Conservation (phyloP, 2,888 invertebrate genomes). For the Dicroscelio sp. region DNA sequence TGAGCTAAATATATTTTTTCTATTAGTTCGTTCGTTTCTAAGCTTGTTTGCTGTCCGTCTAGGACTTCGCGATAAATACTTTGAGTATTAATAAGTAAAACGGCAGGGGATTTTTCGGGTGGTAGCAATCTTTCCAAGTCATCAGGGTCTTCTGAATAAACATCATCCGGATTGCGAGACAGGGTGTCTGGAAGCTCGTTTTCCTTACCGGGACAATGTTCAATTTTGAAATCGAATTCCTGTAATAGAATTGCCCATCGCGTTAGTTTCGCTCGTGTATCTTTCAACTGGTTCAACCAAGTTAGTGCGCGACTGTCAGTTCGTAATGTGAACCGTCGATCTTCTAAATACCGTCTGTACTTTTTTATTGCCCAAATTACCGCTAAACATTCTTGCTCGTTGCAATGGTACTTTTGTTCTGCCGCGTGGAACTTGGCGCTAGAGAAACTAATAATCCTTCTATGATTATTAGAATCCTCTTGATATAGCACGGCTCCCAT, state of each 20-base stretch:
- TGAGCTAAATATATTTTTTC: not conserved
- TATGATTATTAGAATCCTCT: not conserved
- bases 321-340: not conserved
- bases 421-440: slow-evolving; percentile 70
- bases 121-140: not conserved
- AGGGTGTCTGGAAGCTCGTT: slow-evolving; percentile 66
- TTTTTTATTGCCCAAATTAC: slow-evolving; percentile 27
- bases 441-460: slow-evolving; percentile 69
- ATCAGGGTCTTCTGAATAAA: not conserved
- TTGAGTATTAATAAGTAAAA: not conserved
- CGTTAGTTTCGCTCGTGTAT: not conserved
- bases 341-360: not conserved
- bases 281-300: not conserved
- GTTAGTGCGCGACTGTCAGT: not conserved
- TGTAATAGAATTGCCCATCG: slow-evolving; percentile 56
- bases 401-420: slow-evolving; percentile 58
- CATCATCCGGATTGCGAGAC: slow-evolving; percentile 50
- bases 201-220: slow-evolving; percentile 69
- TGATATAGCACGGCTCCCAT: slow-evolving; percentile 69
- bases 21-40: not conserved
- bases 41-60: not conserved
- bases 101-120: not conserved
- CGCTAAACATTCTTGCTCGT: slow-evolving; percentile 23
- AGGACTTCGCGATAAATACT: not conserved
- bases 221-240: slow-evolving; percentile 65